Conservation (phyloP, 2,797 vertebrate genomes). For the Acipenser ruthenus region DNA sequence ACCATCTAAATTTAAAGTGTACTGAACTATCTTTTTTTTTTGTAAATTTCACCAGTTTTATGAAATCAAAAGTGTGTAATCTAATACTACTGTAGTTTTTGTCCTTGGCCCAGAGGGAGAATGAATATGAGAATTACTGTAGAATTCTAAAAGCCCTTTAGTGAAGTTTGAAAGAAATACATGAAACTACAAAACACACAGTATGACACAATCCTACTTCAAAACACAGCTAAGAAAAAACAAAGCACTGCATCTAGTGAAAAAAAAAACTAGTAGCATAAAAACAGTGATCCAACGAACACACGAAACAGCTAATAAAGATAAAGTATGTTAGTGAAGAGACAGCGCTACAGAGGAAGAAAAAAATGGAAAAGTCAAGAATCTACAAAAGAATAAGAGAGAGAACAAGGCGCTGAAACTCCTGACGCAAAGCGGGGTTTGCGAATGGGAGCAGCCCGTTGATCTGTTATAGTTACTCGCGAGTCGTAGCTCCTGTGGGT, state of each 20-base stretch:
- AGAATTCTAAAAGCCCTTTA: conserved; percentile 23
- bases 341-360: conserved; percentile 60
- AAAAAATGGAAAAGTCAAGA: conserved; percentile 65
- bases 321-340: conserved; percentile 66
- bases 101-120: conserved; percentile 15
- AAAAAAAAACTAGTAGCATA: conserved; percentile 30
- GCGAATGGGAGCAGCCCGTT: conserved; percentile 71
- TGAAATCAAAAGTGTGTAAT: not conserved
- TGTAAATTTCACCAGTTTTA: too few species aligned
- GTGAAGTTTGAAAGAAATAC: conserved; percentile 5
- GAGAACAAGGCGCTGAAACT: conserved; percentile 62
- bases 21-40: not conserved
- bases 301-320: conserved; percentile 69
- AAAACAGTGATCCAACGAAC: conserved; percentile 65
- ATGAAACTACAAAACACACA: not conserved
- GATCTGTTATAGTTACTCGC: conserved; percentile 97
- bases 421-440: conserved; percentile 72
- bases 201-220: not conserved
- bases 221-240: conserved; percentile 1
- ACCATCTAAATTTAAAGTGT: not conserved
- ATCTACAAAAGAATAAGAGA: conserved; percentile 54
- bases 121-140: conserved; percentile 4
- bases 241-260: not conserved
- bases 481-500: conserved; percentile 95
- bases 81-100: not conserved